These are phyloP conservation scores for Sparus aurata DNA, from an alignment of 2,797 vertebrate genomes.

Conservation along the genomic window DNA sequence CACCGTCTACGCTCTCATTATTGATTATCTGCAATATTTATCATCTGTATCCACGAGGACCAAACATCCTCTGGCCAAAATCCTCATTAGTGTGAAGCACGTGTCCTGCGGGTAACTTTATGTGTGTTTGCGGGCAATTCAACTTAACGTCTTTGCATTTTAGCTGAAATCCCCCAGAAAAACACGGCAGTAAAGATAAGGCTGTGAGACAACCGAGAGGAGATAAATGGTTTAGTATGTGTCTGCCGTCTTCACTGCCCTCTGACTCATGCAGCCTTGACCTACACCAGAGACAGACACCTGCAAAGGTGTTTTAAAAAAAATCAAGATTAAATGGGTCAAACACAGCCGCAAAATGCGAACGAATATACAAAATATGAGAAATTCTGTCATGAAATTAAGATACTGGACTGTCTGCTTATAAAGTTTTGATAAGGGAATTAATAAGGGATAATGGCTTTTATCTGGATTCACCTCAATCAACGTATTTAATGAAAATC, in stretches of 20 bases:
- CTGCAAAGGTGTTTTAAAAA: background rate
- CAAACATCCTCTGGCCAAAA: slow-evolving; percentile 9
- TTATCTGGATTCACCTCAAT: slow-evolving; percentile 4
- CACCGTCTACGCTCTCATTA: background rate
- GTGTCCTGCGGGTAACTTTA: slow-evolving; percentile 2
- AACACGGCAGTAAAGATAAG: slow-evolving; percentile 87
- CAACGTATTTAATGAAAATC: slow-evolving; percentile 6
- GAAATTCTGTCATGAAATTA: background rate
- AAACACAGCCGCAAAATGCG: background rate
- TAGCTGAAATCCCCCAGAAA: slow-evolving; percentile 72
- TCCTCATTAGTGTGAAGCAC: slow-evolving; percentile 1
- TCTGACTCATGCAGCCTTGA: slow-evolving; percentile 75
- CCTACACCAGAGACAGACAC: slow-evolving; percentile 48
- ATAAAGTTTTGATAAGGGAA: background rate
- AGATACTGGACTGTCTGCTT: background rate
- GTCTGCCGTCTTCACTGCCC: slow-evolving; percentile 47
- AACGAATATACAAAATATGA: background rate
- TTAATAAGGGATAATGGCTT: background rate
- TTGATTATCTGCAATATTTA: slow-evolving; percentile 19
- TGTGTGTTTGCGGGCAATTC: slow-evolving; percentile 54
- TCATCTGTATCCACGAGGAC: slow-evolving; percentile 5
- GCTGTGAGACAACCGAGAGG: slow-evolving; percentile 30
- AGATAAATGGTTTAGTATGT: slow-evolving; percentile 63
- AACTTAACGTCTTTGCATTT: slow-evolving; percentile 69
- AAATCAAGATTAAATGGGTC: slow-evolving; percentile 22